Percentiles rank a stretch among this genome's conserved stretches.
Evolutionary conservation across 92 coral and sea anemone species (phyloP).

Genomic region (Paramuricea clavata): DNA sequence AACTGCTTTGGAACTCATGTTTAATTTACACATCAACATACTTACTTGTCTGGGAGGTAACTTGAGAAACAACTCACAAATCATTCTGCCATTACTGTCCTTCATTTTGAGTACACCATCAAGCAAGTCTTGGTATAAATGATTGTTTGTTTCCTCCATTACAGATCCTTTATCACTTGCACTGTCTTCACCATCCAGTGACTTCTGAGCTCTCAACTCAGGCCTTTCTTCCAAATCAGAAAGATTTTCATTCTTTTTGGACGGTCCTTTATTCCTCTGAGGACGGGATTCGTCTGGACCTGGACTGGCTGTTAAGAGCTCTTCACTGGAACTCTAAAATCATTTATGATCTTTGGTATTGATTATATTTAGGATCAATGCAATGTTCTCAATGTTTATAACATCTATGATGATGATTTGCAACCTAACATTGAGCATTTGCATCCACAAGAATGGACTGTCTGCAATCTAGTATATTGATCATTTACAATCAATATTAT

Average conservation of each 20-base stretch:
- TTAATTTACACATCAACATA: neutral
- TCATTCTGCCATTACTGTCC: slow-evolving; percentile 85
- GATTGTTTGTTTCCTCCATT: slow-evolving; percentile 45
- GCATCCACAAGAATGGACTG: no score
- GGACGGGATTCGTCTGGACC: neutral
- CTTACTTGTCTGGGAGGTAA: slow-evolving; percentile 90
- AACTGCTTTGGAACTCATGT: neutral
- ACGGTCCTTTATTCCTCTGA: neutral
- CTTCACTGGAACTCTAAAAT: slow-evolving; percentile 2
- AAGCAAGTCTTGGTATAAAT: slow-evolving; percentile 81
- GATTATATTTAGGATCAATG: no score
- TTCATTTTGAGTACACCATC: slow-evolving; percentile 91
- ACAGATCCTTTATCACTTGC: slow-evolving; percentile 48
- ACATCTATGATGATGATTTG: no score
- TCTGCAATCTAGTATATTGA: no score
- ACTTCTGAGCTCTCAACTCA: slow-evolving; percentile 22
- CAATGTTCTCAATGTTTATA: no score
- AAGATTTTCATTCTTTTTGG: slow-evolving; percentile 22
- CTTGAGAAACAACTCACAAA: slow-evolving; percentile 92
- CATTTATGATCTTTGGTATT: neutral
- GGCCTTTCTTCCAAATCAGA: slow-evolving; percentile 38
- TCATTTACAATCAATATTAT: no score
- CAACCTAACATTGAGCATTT: no score
- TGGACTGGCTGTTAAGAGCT: neutral
- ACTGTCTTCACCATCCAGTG: slow-evolving; percentile 49